Evolutionary conservation across 2,888 invertebrate genomes (phyloP).

Genomic region (Tachystola acroxantha): DNA sequence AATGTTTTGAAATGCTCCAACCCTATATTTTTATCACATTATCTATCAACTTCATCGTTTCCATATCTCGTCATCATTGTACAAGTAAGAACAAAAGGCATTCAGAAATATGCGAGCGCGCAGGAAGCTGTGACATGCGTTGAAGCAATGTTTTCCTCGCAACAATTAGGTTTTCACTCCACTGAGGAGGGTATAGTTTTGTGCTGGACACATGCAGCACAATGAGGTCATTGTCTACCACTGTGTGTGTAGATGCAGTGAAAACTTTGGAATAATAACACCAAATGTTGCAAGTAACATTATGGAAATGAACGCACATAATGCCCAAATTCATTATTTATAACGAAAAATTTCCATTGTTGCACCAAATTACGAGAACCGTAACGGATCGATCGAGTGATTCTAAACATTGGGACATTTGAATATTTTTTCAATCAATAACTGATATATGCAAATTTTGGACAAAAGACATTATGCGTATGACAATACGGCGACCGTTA

Average conservation of each 20-base stretch:
- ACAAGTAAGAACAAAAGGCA: slow-evolving; percentile 69
- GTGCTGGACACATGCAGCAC: slow-evolving; percentile 39
- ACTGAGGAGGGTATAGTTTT: slow-evolving; percentile 64
- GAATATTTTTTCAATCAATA: slow-evolving; percentile 78
- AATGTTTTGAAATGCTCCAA: too few species aligned
- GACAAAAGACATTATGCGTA: slow-evolving; percentile 53
- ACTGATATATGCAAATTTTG: slow-evolving; percentile 71
- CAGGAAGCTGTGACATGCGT: slow-evolving; percentile 65
- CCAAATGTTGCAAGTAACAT: slow-evolving; percentile 16
- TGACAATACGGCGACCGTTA: slow-evolving; percentile 73
- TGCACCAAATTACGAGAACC: slow-evolving; percentile 51
- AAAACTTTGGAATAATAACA: slow-evolving; percentile 34
- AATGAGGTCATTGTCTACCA: slow-evolving; percentile 47
- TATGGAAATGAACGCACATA: slow-evolving; percentile 33
- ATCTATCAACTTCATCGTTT: slow-evolving; percentile 23
- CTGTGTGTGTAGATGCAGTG: slow-evolving; percentile 22
- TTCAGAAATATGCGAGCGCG: slow-evolving; percentile 62
- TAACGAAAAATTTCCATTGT: slow-evolving; percentile 35
- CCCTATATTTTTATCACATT: slow-evolving; percentile 1
- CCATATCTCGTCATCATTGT: slow-evolving; percentile 48
- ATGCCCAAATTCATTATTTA: slow-evolving; percentile 12
- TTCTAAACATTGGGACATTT: slow-evolving; percentile 58
- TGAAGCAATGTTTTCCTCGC: slow-evolving; percentile 53
- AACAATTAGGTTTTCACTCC: slow-evolving; percentile 66
- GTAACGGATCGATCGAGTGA: slow-evolving; percentile 68